Evolutionary conservation across 53 echinoderm and acorn worm genomes (phyloP), one percentile per base, ranked within the genome.

Genomic region (Paelopatides confundens): DNA sequence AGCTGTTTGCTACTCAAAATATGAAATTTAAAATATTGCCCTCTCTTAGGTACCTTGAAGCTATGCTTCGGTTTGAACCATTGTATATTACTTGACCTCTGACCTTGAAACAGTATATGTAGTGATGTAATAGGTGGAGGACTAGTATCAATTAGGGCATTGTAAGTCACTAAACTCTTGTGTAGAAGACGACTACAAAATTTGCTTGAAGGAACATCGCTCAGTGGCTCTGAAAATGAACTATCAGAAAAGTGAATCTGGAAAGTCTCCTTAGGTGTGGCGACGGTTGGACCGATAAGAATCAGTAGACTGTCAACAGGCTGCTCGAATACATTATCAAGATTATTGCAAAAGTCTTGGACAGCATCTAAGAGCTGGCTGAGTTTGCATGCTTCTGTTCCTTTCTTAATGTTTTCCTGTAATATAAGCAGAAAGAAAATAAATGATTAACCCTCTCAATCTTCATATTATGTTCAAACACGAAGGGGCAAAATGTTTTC

Each of bases 41-140:
- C 95, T 63, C 84, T 70, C 53, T 63, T 82, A 2, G 97, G 97
- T 13, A 90, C 83, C 69, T 85, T 92, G 89, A 97, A 91, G 38
- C 82, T 85, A 13, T 89, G 66, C 88, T 92, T 94, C 34, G 97
- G 97, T 51, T 90, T 90, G 66, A 97, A 95, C 95, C 95, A 97
- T 13, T 82, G 40, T 36, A 86, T 87, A 31, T 86, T 79, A 18
- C 84, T 85, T 36, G 95, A 66, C 66, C 97, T 76, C 52, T 93
- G 97, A 24, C 95, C 89, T 27, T 90, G 86, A 18, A 93, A 89
- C 39, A 94, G 66, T n/a, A 95, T 36, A 58, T 93, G 86, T 58
- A 90, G 65, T 62, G 90, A 95, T 27, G 97, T 95, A 69, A 93
- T 43, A 18, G 94, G 88, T 26, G 92, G 86, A 39, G 87, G 85